Conservation (phyloP, 2,888 invertebrate genomes). For the Ctenicera cuprea region DNA sequence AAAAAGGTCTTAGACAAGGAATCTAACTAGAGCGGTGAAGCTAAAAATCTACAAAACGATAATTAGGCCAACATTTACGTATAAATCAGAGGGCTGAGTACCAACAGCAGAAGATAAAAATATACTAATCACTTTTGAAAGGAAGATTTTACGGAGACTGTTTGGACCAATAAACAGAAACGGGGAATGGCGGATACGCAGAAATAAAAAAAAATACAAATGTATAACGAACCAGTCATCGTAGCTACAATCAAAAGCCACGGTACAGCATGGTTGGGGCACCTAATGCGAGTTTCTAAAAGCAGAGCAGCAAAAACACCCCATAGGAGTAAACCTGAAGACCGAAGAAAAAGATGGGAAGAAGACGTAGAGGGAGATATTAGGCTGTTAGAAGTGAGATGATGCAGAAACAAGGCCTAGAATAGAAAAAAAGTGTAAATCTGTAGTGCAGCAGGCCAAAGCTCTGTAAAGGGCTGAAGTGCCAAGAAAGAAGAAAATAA, state of each 20-base stretch:
- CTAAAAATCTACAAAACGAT: neutral
- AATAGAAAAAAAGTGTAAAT: neutral
- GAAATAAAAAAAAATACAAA: neutral
- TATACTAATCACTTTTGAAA: neutral
- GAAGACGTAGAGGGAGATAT: neutral
- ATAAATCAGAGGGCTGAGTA: neutral
- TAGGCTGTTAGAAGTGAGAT: neutral
- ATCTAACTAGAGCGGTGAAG: neutral
- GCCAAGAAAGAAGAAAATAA: no score
- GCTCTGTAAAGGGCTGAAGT: no score
- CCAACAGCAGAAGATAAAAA: constrained; percentile 1
- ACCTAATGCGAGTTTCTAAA: neutral
- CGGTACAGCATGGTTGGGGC: no score
- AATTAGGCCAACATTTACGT: neutral
- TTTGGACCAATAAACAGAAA: neutral
- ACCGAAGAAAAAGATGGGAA: neutral
- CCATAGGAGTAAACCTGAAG: neutral
- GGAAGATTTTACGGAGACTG: neutral
- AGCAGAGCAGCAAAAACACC: neutral
- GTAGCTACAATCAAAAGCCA: no score
- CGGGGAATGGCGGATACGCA: neutral
- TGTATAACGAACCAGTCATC: neutral
- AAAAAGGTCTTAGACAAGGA: no score
- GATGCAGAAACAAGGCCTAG: neutral
- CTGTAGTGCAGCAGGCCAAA: no score